Conservation (phyloP, 2,888 invertebrate genomes). For the Chymomyza caudatula region DNA sequence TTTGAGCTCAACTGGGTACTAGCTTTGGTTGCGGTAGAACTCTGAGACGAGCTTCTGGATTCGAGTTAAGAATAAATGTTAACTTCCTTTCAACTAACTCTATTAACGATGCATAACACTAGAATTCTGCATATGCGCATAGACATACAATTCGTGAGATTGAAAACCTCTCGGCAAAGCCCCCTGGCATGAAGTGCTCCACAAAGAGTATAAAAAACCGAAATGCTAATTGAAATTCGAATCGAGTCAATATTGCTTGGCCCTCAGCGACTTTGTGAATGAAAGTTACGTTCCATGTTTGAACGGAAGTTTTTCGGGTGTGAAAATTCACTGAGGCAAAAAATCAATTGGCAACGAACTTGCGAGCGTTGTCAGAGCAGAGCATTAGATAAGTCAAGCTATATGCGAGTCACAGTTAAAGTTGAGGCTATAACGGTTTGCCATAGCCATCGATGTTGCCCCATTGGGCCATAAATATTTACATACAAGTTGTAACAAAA, state of each 20-base stretch:
- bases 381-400: not conserved
- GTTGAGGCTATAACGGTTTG: constrained; percentile 4
- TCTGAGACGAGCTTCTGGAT: no score
- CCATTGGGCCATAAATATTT: constrained; percentile 11
- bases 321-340: constrained; percentile 45
- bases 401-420: constrained; percentile 1
- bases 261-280: constrained; percentile 37
- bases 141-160: not conserved
- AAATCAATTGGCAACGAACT: constrained; percentile 31
- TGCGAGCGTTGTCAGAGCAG: not conserved
- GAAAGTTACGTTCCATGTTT: constrained; percentile 32
- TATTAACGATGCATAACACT: not conserved
- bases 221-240: constrained; percentile 58
- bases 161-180: not conserved
- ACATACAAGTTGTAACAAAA: constrained; percentile 7
- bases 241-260: constrained; percentile 10
- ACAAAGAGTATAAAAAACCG: constrained; percentile 33
- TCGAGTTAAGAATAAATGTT: no score
- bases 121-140: no score
- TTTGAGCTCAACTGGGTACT: no score
- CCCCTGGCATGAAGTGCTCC: not conserved
- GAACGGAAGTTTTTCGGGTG: constrained; percentile 49
- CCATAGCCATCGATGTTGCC: constrained; percentile 18
- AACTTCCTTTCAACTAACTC: no score
- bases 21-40: no score